Evolutionary conservation across 2,113 vertebrate species (phyloP).

Genomic region (Brachyhypopomus occidentalis): DNA sequence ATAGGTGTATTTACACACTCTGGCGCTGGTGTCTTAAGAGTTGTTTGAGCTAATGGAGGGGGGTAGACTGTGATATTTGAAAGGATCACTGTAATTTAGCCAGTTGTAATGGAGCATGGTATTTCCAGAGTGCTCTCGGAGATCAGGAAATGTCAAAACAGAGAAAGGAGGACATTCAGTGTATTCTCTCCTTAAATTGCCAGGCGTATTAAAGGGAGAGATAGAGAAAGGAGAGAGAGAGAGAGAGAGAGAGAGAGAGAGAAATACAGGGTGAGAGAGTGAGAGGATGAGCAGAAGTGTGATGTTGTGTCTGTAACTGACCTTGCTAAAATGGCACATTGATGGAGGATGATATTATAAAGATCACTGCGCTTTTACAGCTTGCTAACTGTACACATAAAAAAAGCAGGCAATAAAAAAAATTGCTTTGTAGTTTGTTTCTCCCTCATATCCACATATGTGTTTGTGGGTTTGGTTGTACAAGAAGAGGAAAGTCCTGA

Average conservation of each 20-base stretch:
- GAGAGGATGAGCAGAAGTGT: neutral
- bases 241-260: slow-evolving; percentile 26
- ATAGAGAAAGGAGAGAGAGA: slow-evolving; percentile 24
- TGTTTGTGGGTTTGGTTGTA: slow-evolving; percentile 4
- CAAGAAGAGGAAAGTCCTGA: slow-evolving; percentile 18
- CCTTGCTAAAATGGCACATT: slow-evolving; percentile 48
- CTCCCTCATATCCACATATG: neutral
- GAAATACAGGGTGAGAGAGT: neutral
- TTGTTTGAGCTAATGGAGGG: slow-evolving; percentile 60
- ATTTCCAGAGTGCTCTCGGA: slow-evolving; percentile 52
- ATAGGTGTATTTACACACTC: slow-evolving; percentile 48
- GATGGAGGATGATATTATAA: slow-evolving; percentile 35
- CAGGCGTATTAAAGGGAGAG: slow-evolving; percentile 32
- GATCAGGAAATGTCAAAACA: slow-evolving; percentile 61
- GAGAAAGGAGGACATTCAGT: slow-evolving; percentile 47
- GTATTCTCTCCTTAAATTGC: slow-evolving; percentile 47
- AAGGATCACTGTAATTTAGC: slow-evolving; percentile 64
- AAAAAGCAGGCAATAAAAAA: slow-evolving; percentile 40
- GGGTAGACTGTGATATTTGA: slow-evolving; percentile 65
- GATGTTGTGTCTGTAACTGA: slow-evolving; percentile 50
- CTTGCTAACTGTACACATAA: slow-evolving; percentile 43
- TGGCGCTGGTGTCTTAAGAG: slow-evolving; percentile 53
- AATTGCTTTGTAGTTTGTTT: neutral
- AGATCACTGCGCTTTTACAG: slow-evolving; percentile 42
- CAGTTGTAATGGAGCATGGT: slow-evolving; percentile 55